Percentiles rank a stretch among this genome's conserved stretches.
These are phyloP conservation scores for Sciurus carolinensis DNA, from an alignment of 2,797 vertebrate species.

Conservation along the genomic window DNA sequence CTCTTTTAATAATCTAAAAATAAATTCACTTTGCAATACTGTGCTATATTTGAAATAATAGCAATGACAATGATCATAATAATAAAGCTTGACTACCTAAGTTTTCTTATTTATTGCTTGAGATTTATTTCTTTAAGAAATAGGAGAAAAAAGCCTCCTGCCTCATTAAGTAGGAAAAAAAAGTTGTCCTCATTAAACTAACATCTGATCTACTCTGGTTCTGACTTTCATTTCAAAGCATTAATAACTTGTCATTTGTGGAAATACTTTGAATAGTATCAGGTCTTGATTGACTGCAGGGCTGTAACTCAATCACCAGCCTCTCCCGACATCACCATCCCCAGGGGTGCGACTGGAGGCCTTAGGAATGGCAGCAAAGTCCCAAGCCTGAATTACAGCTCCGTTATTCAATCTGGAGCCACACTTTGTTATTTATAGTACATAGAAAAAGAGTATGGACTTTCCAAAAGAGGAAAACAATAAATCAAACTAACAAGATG, in stretches of 20 bases:
- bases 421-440: constrained; percentile 86
- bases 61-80: constrained; percentile 59
- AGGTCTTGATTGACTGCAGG: constrained; percentile 78
- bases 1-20: constrained; percentile 53
- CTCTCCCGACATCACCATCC: constrained; percentile 71
- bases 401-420: constrained; percentile 83
- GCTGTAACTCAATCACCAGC: constrained; percentile 81
- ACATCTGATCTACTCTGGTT: constrained; percentile 83
- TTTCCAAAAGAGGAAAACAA: constrained; percentile 84
- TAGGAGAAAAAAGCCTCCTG: constrained; percentile 65
- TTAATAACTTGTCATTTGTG: constrained; percentile 84
- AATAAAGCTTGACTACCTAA: constrained; percentile 64
- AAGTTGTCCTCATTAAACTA: constrained; percentile 85
- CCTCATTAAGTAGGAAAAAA: constrained; percentile 79
- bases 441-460: constrained; percentile 78
- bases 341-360: constrained; percentile 77
- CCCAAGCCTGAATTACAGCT: constrained; percentile 82
- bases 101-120: constrained; percentile 73
- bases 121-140: constrained; percentile 83
- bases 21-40: constrained; percentile 15
- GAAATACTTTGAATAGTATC: constrained; percentile 80
- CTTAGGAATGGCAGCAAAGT: constrained; percentile 85
- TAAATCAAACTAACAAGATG: constrained; percentile 87
- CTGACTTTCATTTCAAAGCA: constrained; percentile 84
- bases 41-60: constrained; percentile 75